A percentile compares a stretch with the other conserved stretches of the same genome.
These are phyloP conservation scores for Temnothorax curvispinosus DNA, from an alignment of 1,140 invertebrate genomes.

Conservation along the genomic window DNA sequence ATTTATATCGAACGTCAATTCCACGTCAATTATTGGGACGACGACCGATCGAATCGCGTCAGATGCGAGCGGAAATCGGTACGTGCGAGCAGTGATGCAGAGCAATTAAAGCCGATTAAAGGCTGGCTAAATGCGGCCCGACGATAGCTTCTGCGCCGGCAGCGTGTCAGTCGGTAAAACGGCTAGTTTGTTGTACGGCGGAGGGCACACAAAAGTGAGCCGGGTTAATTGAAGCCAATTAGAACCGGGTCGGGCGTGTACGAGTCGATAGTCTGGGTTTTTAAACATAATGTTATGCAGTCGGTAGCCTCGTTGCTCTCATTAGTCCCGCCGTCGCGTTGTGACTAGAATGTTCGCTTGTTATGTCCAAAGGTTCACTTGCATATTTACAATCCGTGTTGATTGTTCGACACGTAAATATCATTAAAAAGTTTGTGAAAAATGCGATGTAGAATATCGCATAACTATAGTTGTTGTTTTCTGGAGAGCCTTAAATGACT, in stretches of 20 bases:
- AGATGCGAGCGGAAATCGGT: conserved; percentile 57
- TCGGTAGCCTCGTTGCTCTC: conserved; percentile 17
- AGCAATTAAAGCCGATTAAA: conserved; percentile 68
- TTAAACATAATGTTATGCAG: conserved; percentile 47
- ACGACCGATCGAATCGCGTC: conserved; percentile 1
- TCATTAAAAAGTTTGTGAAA: neutral
- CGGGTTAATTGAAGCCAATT: conserved; percentile 72
- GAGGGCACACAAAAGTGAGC: conserved; percentile 32
- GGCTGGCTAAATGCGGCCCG: conserved; percentile 49
- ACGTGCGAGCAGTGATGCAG: conserved; percentile 31
- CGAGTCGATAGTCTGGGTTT: conserved; percentile 43
- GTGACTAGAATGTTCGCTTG: neutral
- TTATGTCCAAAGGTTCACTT: neutral
- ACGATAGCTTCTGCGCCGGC: conserved; percentile 40
- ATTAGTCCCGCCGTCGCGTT: neutral
- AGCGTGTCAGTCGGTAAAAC: conserved; percentile 31
- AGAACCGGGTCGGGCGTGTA: conserved; percentile 57
- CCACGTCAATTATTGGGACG: neutral
- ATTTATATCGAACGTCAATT: conserved; percentile 41
- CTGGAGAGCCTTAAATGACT: neutral
- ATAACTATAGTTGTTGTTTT: neutral
- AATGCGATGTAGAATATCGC: neutral
- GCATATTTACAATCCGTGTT: neutral
- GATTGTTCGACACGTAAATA: neutral
- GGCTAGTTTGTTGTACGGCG: conserved; percentile 45